Evolutionary conservation across 1,140 invertebrate genomes (phyloP), one percentile per base, ranked within the genome.

Genomic region (Pseudomyrmex concolor): DNA sequence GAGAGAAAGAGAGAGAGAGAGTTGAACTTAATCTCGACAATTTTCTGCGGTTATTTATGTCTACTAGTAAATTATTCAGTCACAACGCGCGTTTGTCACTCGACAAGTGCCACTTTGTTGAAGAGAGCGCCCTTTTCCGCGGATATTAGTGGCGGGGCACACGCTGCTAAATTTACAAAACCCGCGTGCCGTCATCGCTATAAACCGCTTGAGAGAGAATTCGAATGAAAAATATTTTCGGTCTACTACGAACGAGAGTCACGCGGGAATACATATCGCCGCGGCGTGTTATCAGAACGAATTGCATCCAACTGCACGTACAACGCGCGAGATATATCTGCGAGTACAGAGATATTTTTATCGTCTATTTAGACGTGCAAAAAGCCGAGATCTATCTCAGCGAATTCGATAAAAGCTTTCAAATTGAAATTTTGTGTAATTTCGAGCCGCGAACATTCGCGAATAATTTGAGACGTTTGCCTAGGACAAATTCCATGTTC

Each of bases 171-270:
- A 88, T 89, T 88, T 88, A 83, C 78, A 89, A 89, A 63, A n/a
- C n/a, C 64, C 71, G 84, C 64, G 57, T 89, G 74, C 62, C 88
- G 82, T 89, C 87, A 89, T 89, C 88, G 84, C 88, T 89, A 84
- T 86, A 89, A 89, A 86, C 84, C 13, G 84, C 50, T 81, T 74
- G 50, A 63, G 66, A 34, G 34, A 34, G 34, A 34, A 34, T 72
- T 74, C 70, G n/a, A 50, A 68, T 60, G 66, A 60, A 78, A 84
- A 87, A 84, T 45, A 84, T 87, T 87, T 87, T 84, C 63, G 51
- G 50, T 80, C 34, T 80, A 60, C 43, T 17, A n/a, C 51, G 63
- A 77, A 68, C 45, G 34, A 34, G 34, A 67, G 34, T 45, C 51
- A 51, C 51, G 51, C 15, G 66, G 17, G 59, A 70, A 71, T 60